Base-by-base conservation (phyloP, 2,113 vertebrate species). In the Xiphorhynchus elegans region DNA sequence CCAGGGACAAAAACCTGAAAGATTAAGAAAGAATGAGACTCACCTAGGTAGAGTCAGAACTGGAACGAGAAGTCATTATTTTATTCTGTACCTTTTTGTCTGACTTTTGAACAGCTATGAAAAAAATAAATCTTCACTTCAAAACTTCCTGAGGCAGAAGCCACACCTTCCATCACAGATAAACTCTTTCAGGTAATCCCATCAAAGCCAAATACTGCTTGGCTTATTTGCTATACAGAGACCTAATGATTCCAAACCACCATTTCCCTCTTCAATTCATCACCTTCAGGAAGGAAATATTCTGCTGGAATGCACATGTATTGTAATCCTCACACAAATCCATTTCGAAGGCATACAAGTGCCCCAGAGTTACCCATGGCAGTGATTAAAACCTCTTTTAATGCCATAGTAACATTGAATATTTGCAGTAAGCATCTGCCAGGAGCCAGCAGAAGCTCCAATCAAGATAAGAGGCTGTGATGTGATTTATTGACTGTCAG, bases 401-500 rank as follows among this genome's bases (percentile, higher is more conserved):
- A 84, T 82, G 31, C 44, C 84, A 89, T 4, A 79, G 49, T 62
- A 79, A 58, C 42, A 47, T 24, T 52, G 83, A 92, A 56, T 87
- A 92, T 60, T 94, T 91, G 52, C 73, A 84, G 49, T 63, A 89
- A 69, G 53, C 25, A 66, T 74, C 79, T 92, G 68, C 76, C 72
- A 88, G 58, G 42, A 92, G 56, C 52, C 73, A 92, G 77, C 53
- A 95, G 81, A 94, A 87, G 52, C 58, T 81, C 28, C 74, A 82
- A 58, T 49, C 91, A 79, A 89, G 81, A 78, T 70, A 58, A 86
- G 72, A 84, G 73, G 60, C 70, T 89, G 33, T 44, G 66, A 31
- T 75, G 56, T 76, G 89, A 91, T 87, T 95, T 91, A 94, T 49
- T 56, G 69, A 60, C 84, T 92, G 84, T 82, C 77, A 94, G 56